Base-by-base conservation (phyloP, 2,797 vertebrate species). In the Acipenser transmontanus region DNA sequence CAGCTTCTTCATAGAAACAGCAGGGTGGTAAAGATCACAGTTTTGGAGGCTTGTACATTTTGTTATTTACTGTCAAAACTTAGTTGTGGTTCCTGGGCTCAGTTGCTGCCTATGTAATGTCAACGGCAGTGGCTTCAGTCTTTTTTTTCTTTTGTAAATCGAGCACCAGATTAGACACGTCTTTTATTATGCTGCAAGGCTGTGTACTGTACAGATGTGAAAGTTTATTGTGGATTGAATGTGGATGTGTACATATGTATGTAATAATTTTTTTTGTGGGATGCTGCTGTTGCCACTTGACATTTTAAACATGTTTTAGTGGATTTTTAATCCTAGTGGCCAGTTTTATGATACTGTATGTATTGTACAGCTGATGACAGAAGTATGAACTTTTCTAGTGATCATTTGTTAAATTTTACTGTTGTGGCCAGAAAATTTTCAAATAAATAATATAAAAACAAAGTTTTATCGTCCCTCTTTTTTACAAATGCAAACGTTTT, bases 331-430 rank as follows among this genome's bases (percentile, higher is more conserved):
- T 87, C 84, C 84, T 84, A 87, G 91, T 90, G 83, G 91, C 91
- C 93, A 95, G 93, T 97, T 97, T 89, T 93, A 93, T 91, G 91
- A 81, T 93, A 92, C 94, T 94, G 91, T 94, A 91, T 93, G 89
- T 94, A 94, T 92, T 98, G 93, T 96, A 96, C 92, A 97, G 92
- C 91, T 93, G 88, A 93, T 92, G 91, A 79, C 85, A 86, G 85
- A 92, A 91, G 89, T 91, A 72, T 88, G 78, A 87, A 91, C 88
- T 89, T 95, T 93, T 91, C 75, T 93, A 93, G 94, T 95, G 93
- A 95, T 85, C 90, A 93, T 94, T 96, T 94, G 95, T 96, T 95
- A 92, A 91, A 93, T 93, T 97, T 93, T 94, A 95, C 93, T 95
- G 94, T 98, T 91, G 93, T 99, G 95, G 87, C 92, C 89, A 91